Percentiles rank a stretch among this genome's conserved stretches.
phyloP scores from a whole-genome alignment of 2,888 invertebrate genomes.

The Eristalis arbustorum region DNA sequence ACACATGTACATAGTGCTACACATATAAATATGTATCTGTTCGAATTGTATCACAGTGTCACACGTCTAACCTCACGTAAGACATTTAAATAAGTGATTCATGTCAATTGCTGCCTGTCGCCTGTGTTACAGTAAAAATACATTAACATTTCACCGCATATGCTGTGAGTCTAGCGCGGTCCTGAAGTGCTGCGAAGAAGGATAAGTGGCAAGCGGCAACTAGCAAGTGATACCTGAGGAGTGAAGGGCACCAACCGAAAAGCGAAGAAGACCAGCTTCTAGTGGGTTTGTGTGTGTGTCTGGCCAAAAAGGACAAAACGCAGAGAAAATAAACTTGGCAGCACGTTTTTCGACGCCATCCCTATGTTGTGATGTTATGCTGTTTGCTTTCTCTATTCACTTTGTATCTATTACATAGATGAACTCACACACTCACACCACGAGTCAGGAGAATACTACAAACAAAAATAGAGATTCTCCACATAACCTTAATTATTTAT shows the following conservation, averaged over 20 bases:
- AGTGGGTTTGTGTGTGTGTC: not conserved
- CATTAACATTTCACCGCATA: slow-evolving; percentile 62
- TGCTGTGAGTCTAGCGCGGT: slow-evolving; percentile 21
- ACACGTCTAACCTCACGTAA: slow-evolving; percentile 60
- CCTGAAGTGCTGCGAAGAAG: not conserved
- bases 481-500: slow-evolving; percentile 78
- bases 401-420: slow-evolving; percentile 60
- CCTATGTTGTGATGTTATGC: slow-evolving; percentile 34
- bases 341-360: slow-evolving; percentile 47
- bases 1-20: not conserved
- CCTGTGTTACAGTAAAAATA: slow-evolving; percentile 59
- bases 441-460: slow-evolving; percentile 22
- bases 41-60: slow-evolving; percentile 49
- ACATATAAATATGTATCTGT: not conserved
- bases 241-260: slow-evolving; percentile 2
- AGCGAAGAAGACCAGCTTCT: slow-evolving; percentile 36
- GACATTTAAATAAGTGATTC: slow-evolving; percentile 68
- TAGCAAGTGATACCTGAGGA: not conserved
- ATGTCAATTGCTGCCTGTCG: slow-evolving; percentile 61
- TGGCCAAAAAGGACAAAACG: slow-evolving; percentile 41
- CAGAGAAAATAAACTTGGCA: slow-evolving; percentile 44
- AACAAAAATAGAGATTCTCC: slow-evolving; percentile 66
- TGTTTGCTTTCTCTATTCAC: slow-evolving; percentile 57
- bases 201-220: not conserved
- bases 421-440: not conserved